Evolutionary conservation across 2,888 invertebrate species (phyloP), one percentile per base, ranked within the genome.

Genomic region (Smittia aterrima): DNA sequence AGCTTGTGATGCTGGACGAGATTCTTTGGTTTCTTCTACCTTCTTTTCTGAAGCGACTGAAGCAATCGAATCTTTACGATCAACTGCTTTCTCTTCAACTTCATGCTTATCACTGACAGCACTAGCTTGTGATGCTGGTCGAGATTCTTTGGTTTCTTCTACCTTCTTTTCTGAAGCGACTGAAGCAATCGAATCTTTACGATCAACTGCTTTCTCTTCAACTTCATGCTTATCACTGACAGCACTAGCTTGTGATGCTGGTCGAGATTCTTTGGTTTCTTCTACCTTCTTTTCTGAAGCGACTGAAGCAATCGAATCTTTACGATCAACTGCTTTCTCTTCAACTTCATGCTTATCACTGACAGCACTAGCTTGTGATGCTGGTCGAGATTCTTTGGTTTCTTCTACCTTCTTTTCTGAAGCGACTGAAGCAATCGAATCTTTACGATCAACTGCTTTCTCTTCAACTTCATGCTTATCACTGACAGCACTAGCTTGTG

Each of bases 121-220:
- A 67, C 75, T 76, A n/a, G 75, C 47, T 62, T 54, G 66, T 13
- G 76, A 76, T 62, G 74, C 75, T 7, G 74, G 74, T 20, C 75
- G 74, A 7, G 75, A 74, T 38, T 64, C 64, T 64, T 62, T 64
- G 11, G n/a, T 6, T 32, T 25, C 32, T 7, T 27, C 18, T 25
- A 32, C 11, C 1, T 66, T 38, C 18, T 66, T 13, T 18, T n/a
- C 53, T 6, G 53, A n/a, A 18, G 53, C 53, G n/a, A 38, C n/a
- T 1, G 66, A 66, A 11, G 7, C 38, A 27, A 32, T n/a, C 9
- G 66, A 66, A 1, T 77, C 77, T 18, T 80, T 70, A 24, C 80
- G 79, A 0, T 67, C 64, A 1, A 78, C 75, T 20, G 79, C 38
- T 66, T 77, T 76, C 4, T 73, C 54, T 22, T 22, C 3, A 54